These are phyloP conservation scores for Anguilla rostrata DNA, from an alignment of 2,113 vertebrate species.

Conservation along the genomic window DNA sequence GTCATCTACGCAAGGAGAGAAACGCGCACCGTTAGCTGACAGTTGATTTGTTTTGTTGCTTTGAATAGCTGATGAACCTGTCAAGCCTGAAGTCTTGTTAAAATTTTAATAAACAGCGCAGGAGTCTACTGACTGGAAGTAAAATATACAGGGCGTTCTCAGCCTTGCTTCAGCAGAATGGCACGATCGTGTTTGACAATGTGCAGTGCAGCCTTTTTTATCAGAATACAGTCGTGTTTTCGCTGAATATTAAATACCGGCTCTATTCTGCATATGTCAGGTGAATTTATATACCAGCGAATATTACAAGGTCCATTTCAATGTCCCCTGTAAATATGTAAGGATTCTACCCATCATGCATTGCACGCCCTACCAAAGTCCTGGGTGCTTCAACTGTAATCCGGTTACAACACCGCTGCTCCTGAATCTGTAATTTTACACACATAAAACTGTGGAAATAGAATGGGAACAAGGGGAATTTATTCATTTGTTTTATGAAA, in stretches of 20 bases:
- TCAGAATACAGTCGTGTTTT: conserved; percentile 66
- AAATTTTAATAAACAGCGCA: conserved; percentile 82
- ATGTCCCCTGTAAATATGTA: conserved; percentile 61
- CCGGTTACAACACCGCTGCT: conserved; percentile 25
- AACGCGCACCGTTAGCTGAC: conserved; percentile 61
- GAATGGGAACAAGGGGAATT: conserved; percentile 27
- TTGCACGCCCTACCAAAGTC: conserved; percentile 18
- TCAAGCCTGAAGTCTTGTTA: conserved; percentile 70
- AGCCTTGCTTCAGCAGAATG: conserved; percentile 62
- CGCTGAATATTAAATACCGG: conserved; percentile 67
- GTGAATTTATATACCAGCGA: conserved; percentile 66
- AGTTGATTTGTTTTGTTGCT: conserved; percentile 67
- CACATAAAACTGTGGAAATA: conserved; percentile 22
- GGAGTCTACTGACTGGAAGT: conserved; percentile 75
- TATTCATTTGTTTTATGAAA: conserved; percentile 36
- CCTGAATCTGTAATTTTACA: conserved; percentile 24
- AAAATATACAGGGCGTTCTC: conserved; percentile 74
- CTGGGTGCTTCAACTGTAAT: conserved; percentile 7
- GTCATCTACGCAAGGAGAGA: conserved; percentile 63
- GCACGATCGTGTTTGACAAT: conserved; percentile 74
- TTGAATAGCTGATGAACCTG: conserved; percentile 78
- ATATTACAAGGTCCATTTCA: conserved; percentile 66
- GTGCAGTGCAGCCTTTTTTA: conserved; percentile 73
- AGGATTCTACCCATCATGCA: conserved; percentile 51
- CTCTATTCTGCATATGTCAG: conserved; percentile 62